Evolutionary conservation across 1,140 invertebrate genomes (phyloP).

Genomic region (Sycobia sp.): DNA sequence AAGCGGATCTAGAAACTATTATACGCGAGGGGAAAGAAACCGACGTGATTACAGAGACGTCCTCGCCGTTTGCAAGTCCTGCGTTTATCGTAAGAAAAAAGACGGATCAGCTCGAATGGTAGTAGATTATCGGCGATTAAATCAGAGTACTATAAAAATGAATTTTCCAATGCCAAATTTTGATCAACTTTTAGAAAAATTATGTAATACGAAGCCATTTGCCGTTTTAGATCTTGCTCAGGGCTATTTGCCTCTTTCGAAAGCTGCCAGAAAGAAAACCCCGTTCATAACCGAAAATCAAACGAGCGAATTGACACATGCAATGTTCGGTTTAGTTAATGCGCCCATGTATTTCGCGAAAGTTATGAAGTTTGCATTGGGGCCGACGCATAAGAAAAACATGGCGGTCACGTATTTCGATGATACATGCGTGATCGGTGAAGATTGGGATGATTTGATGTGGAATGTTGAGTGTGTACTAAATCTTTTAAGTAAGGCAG

Average conservation of each 20-base stretch:
- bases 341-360: slow-evolving; percentile 35
- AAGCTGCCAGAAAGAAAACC: slow-evolving; percentile 26
- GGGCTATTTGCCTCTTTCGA: slow-evolving; percentile 32
- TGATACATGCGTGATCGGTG: slow-evolving; percentile 21
- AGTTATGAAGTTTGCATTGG: slow-evolving; percentile 26
- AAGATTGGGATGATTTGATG: slow-evolving; percentile 23
- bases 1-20: slow-evolving; percentile 21
- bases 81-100: slow-evolving; percentile 22
- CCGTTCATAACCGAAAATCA: slow-evolving; percentile 33
- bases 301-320: slow-evolving; percentile 27
- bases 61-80: slow-evolving; percentile 7
- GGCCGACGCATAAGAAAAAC: slow-evolving; percentile 13
- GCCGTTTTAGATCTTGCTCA: slow-evolving; percentile 30
- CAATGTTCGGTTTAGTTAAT: slow-evolving; percentile 33
- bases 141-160: slow-evolving; percentile 24
- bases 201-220: slow-evolving; percentile 7
- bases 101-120: slow-evolving; percentile 23
- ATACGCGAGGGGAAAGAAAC: slow-evolving; percentile 14
- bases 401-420: slow-evolving; percentile 30
- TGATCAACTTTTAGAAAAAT: slow-evolving; percentile 25
- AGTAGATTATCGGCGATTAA: slow-evolving; percentile 25
- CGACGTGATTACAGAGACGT: slow-evolving; percentile 11
- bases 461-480: slow-evolving; percentile 2
- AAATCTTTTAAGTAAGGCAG: slow-evolving; percentile 19
- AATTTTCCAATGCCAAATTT: slow-evolving; percentile 32